Evolutionary conservation across 2,888 invertebrate species (phyloP).

Genomic region (Harpagoxenus sublaevis): DNA sequence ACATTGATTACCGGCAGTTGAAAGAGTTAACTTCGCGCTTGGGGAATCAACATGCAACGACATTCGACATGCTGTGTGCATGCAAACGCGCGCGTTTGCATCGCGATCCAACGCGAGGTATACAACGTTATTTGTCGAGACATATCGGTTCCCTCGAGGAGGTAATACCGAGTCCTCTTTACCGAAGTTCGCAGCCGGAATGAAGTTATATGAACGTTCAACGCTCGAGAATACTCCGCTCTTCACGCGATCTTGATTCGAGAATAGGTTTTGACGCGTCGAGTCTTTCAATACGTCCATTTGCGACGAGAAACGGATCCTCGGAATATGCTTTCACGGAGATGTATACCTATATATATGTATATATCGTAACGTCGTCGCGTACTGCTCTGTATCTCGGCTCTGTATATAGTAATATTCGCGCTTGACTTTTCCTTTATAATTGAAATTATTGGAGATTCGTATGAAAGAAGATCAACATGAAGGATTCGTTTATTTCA

Average conservation of each 20-base stretch:
- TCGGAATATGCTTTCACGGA: background rate
- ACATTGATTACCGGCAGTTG: slow-evolving; percentile 61
- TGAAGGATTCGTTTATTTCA: no score
- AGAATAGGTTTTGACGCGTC: background rate
- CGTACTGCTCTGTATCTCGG: no score
- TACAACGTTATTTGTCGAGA: slow-evolving; percentile 31
- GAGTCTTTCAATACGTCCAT: background rate
- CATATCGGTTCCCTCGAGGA: background rate
- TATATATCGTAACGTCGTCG: background rate
- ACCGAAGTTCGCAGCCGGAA: background rate
- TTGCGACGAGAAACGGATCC: background rate
- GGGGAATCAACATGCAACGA: slow-evolving; percentile 7
- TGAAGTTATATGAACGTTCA: slow-evolving; percentile 3
- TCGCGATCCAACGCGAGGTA: background rate
- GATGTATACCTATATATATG: background rate
- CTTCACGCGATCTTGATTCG: background rate
- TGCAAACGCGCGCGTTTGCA: slow-evolving; percentile 4
- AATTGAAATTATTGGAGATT: background rate
- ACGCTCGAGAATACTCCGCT: background rate
- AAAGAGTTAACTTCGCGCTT: slow-evolving; percentile 34
- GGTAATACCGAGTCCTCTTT: slow-evolving; percentile 11
- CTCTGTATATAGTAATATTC: background rate
- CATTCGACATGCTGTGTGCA: background rate
- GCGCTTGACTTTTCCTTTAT: background rate
- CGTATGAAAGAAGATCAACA: background rate